A percentile compares a stretch with the other conserved stretches of the same genome.
phyloP scores from a whole-genome alignment of 2,113 vertebrate genomes.

The Synodontis membranacea region DNA sequence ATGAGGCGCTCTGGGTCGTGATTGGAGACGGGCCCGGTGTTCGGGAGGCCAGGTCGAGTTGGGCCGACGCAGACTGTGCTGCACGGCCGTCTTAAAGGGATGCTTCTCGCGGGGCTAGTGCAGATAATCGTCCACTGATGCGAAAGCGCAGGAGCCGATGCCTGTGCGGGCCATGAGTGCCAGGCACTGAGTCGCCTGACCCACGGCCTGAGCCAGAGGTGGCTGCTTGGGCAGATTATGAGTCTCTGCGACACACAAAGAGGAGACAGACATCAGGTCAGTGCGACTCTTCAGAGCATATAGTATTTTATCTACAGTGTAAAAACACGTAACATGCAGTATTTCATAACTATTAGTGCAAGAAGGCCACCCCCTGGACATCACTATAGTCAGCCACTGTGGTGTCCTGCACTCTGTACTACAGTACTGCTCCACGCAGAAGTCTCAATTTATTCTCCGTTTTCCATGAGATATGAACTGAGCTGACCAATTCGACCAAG shows the following conservation, averaged over 20 bases:
- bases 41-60: constrained; percentile 25
- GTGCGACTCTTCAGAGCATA: not conserved
- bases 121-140: constrained; percentile 96
- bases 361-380: not conserved
- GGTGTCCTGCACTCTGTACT: not conserved
- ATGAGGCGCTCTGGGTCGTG: constrained; percentile 28
- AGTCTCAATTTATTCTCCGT: not conserved
- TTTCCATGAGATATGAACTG: not conserved
- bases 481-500: constrained; percentile 3
- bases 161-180: constrained; percentile 96
- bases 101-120: constrained; percentile 75
- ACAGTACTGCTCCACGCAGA: not conserved
- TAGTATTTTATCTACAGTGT: not conserved
- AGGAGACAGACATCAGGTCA: not conserved
- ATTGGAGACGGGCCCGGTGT: constrained; percentile 24
- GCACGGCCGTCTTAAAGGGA: constrained; percentile 30
- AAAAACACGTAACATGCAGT: no score
- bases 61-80: constrained; percentile 36
- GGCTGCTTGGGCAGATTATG: constrained; percentile 99
- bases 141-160: constrained; percentile 94
- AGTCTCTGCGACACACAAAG: constrained; percentile 77
- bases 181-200: constrained; percentile 94
- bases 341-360: not conserved
- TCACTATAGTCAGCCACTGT: not conserved
- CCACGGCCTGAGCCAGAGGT: constrained; percentile 91